phyloP scores from a whole-genome alignment of 2,797 vertebrate species.

The Trachurus trachurus region DNA sequence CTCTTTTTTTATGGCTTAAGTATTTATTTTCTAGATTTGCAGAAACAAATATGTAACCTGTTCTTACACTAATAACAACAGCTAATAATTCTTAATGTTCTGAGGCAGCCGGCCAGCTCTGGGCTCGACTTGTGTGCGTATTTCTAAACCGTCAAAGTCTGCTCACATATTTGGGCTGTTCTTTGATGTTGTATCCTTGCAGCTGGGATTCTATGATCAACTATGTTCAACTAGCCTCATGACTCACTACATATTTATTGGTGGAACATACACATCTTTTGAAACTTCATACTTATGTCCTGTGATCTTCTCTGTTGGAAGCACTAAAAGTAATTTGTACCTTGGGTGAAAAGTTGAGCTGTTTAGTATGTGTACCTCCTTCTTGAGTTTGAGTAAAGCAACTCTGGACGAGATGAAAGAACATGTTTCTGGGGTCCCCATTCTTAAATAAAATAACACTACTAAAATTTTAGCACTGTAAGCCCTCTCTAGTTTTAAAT shows the following conservation, averaged over 20 bases:
- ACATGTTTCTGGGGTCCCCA: background rate
- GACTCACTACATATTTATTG: conserved; percentile 31
- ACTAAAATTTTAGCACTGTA: background rate
- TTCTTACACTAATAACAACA: background rate
- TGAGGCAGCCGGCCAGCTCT: conserved; percentile 21
- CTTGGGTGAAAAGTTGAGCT: background rate
- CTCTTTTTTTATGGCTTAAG: background rate
- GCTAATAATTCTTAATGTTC: conserved; percentile 10
- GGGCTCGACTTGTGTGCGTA: conserved; percentile 6
- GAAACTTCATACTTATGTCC: conserved; percentile 17
- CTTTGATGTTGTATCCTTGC: conserved; percentile 51
- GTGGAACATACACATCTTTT: conserved; percentile 16
- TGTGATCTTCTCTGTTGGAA: conserved; percentile 11
- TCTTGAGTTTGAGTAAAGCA: background rate
- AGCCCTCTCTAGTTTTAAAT: background rate
- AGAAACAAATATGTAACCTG: background rate
- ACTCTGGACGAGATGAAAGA: conserved; percentile 9
- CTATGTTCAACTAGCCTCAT: conserved; percentile 2
- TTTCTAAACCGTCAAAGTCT: conserved; percentile 24
- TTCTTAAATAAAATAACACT: conserved; percentile 17
- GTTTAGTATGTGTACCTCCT: background rate
- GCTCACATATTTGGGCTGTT: conserved; percentile 1
- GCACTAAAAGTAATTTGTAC: conserved; percentile 16
- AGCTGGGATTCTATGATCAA: conserved; percentile 37
- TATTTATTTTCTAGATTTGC: conserved; percentile 10